Conservation (phyloP, 1,140 invertebrate species). For the Anthonomus grandis region DNA sequence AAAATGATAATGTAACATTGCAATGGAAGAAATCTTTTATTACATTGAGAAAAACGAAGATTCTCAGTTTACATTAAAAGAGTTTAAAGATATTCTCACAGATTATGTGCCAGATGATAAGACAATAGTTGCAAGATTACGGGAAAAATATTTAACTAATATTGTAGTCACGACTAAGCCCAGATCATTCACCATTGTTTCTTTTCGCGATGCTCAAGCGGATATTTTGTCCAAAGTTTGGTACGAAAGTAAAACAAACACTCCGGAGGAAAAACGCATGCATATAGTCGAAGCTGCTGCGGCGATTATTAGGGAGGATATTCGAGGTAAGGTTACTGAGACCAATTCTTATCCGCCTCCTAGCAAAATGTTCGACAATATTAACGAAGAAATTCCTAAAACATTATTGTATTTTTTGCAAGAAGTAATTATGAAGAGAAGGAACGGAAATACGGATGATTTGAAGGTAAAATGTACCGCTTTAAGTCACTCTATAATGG, state of each 20-base stretch:
- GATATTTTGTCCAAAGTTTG: constrained; percentile 1
- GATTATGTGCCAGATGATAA: constrained; percentile 1
- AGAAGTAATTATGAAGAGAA: constrained; percentile 33
- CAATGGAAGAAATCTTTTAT: background rate
- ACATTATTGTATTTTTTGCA: constrained; percentile 6
- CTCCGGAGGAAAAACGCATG: constrained; percentile 3
- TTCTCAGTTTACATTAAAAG: constrained; percentile 2
- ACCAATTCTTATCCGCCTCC: background rate
- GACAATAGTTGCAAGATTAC: background rate
- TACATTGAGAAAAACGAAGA: too few species aligned
- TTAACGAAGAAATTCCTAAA: constrained; percentile 2
- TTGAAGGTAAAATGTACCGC: constrained; percentile 44
- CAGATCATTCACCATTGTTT: background rate
- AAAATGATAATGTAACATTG: background rate
- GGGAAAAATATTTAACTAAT: background rate
- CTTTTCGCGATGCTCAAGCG: constrained; percentile 4
- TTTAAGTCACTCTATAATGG: constrained; percentile 40
- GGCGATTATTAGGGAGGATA: constrained; percentile 20
- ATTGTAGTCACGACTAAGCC: background rate
- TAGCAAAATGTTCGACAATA: constrained; percentile 1
- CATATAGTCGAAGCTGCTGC: constrained; percentile 11
- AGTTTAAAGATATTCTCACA: background rate
- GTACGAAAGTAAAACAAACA: constrained; percentile 5
- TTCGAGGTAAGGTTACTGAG: constrained; percentile 10
- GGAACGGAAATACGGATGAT: constrained; percentile 38